Evolutionary conservation across 2,888 invertebrate species (phyloP), one percentile per base, ranked within the genome.

Genomic region (Drosophila villosipedis): DNA sequence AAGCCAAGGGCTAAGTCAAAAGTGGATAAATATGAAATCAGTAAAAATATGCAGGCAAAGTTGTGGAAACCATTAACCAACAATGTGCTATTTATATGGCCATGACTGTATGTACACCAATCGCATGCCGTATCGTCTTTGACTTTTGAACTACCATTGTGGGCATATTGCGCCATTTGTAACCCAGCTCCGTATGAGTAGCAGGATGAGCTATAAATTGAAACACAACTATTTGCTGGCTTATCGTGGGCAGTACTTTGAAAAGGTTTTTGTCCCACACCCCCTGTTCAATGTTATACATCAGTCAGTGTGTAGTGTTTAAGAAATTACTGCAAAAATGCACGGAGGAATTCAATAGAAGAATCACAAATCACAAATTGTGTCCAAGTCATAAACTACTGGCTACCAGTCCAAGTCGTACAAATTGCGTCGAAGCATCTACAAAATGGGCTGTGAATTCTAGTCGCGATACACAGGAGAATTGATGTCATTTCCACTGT

Each of bases 401-500:
- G 43, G 31, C 30, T 60, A 68, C 35, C n/a, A 33, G 61, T 63
- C 63, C 57, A 55, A 60, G 52, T 49, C 35, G 68, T 72, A 83
- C 87, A 86, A 89, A 89, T 86, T 86, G 82, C 72, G 63, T n/a
- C 68, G 69, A 82, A 72, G 63, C 71, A 83, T 74, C 73, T 80
- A 66, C 63, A 80, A 81, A 80, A 75, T 25, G 55, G 43, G 28
- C 55, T 58, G 16, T 16, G 47, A 47, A 16, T 19, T 16, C 35
- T 14, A 30, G 54, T 39, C 25, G 58, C 69, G 66, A 77, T 84
- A 74, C 89, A 74, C 87, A 39, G 73, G 91, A 89, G 91, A 92
- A 81, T 91, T 86, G 89, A 86, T 91, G 91, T 86, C 89, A 89
- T 79, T 90, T 82, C 84, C 83, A 81, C 86, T 91, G 91, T 85